Evolutionary conservation across 1,140 invertebrate species (phyloP).

Genomic region (Pseudomyrmex pallidus): DNA sequence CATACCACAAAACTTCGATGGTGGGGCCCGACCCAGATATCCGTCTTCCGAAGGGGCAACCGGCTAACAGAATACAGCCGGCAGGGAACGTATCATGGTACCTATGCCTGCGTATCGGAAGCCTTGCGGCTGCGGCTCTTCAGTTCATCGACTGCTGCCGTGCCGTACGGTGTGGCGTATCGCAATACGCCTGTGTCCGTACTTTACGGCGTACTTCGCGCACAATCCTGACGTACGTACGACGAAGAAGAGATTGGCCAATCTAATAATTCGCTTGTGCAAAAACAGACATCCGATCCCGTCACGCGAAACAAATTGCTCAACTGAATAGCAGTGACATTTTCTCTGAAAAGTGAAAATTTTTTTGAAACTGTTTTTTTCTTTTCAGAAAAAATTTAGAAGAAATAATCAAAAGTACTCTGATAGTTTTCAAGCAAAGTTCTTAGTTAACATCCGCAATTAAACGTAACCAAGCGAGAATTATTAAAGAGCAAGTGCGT

Average conservation of each 20-base stretch:
- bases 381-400: too few species aligned
- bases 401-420: too few species aligned
- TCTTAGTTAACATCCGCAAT: too few species aligned
- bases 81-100: conserved; percentile 51
- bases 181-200: neutral
- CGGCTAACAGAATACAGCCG: conserved; percentile 68
- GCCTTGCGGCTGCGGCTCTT: conserved; percentile 64
- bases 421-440: too few species aligned
- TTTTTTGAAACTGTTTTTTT: neutral
- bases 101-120: conserved; percentile 72
- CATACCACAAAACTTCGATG: conserved; percentile 58
- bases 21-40: conserved; percentile 84
- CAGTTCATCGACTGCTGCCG: conserved; percentile 80
- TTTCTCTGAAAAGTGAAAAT: neutral
- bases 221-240: too few species aligned
- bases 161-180: conserved; percentile 53
- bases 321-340: neutral
- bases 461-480: too few species aligned
- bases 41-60: conserved; percentile 79
- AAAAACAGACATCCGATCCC: neutral
- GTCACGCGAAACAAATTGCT: neutral
- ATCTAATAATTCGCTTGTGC: neutral
- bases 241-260: too few species aligned
- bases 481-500: too few species aligned
- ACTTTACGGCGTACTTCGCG: neutral